Base-by-base conservation (phyloP, 2,888 invertebrate species). In the Parasteatoda lunata region DNA sequence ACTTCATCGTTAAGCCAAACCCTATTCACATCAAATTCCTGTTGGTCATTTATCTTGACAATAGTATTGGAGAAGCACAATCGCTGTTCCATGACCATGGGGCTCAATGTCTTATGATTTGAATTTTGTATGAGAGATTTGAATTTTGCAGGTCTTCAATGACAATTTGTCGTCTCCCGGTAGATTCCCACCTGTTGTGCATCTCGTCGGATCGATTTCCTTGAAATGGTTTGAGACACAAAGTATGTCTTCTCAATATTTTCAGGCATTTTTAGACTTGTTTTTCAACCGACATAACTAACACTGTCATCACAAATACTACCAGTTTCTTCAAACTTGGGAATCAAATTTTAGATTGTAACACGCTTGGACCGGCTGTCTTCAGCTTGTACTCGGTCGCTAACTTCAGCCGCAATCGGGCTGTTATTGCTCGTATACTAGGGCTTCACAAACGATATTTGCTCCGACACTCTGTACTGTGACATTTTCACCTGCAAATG, bases 291-390 rank as follows among this genome's bases (percentile, higher is more conserved):
- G n/a, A 66, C 15, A 66, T 66, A n/a, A 15, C 11, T 13, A 66
- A 8, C 15, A 66, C 66, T 66, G 5, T 66, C 7, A 66, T 66
- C 66, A n/a, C 66, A 66, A 66, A 66, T 13, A 66, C 2, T n/a
- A 66, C n/a, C 3, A 66, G 66, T 66, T 66, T 13, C 9, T 13
- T 66, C 66, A 66, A 66, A 11, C 66, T 66, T 11, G 66, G 4
- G 30, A 66, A 66, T 66, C 66, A 66, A 66, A 66, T 66, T 66
- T 15, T 66, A n/a, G 66, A 66, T 66, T n/a, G n/a, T 66, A 7
- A 3, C 15, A 66, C 15, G 5, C n/a, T 66, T 66, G 66, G 11
- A 66, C 66, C 11, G 15, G n/a, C 15, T 66, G 66, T 66, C 66
- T 66, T 66, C 11, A 66, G 15, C 66, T 66, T 7, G 66, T 7